phyloP scores from a whole-genome alignment of 92 coral and sea anemone species.

The Bergia puertoricense region DNA sequence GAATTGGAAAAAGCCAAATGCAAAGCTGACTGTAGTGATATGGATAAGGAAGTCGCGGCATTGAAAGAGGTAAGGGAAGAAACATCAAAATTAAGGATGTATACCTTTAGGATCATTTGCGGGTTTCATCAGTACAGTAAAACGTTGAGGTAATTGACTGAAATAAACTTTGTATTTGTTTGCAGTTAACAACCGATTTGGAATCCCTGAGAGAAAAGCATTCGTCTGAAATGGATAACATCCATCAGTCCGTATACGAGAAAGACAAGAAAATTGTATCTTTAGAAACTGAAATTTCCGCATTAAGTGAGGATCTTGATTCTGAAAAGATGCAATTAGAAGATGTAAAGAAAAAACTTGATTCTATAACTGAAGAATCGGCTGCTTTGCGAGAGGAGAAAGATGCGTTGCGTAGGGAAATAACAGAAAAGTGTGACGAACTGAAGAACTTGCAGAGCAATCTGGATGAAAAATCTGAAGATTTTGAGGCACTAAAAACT shows the following conservation, averaged over 20 bases:
- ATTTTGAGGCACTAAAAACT: conserved; percentile 50
- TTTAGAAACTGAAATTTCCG: conserved; percentile 21
- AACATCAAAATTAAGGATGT: neutral
- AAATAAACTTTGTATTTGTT: conserved; percentile 7
- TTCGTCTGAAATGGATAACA: conserved; percentile 29
- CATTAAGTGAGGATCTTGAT: conserved; percentile 42
- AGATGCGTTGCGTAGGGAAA: conserved; percentile 46
- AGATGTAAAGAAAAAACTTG: conserved; percentile 50
- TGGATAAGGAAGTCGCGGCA: neutral
- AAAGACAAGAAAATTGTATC: conserved; percentile 34
- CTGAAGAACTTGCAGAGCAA: conserved; percentile 55
- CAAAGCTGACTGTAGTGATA: conserved; percentile 1
- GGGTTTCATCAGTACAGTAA: neutral
- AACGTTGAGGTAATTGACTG: neutral
- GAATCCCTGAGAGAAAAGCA: conserved; percentile 26
- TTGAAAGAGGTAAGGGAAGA: conserved; percentile 19
- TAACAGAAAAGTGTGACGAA: conserved; percentile 43
- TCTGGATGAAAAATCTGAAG: conserved; percentile 63
- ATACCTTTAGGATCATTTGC: neutral
- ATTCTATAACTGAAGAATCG: conserved; percentile 45
- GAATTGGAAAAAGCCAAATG: conserved; percentile 9
- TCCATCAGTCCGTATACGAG: conserved; percentile 18
- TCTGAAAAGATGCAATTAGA: conserved; percentile 49
- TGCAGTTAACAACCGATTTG: conserved; percentile 32
- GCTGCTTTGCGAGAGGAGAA: conserved; percentile 62